These are phyloP conservation scores for Aldabrachelys gigantea DNA, from an alignment of 2,113 vertebrate species.

Conservation along the genomic window DNA sequence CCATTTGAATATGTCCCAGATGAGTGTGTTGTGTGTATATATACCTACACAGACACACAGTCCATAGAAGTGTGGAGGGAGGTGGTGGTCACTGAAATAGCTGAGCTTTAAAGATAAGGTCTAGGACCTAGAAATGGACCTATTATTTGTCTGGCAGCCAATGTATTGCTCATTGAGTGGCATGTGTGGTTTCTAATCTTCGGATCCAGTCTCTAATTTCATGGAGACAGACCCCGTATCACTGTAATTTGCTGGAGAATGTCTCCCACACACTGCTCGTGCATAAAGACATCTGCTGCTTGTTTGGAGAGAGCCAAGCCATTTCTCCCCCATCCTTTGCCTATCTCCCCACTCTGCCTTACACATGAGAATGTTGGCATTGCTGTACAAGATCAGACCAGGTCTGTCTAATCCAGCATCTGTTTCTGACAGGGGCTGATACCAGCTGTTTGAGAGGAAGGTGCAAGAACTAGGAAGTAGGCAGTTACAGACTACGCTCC, in stretches of 20 bases:
- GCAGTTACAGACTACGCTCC: neutral
- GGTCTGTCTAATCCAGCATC: neutral
- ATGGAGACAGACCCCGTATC: conserved; percentile 50
- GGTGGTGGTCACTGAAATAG: neutral
- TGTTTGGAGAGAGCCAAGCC: conserved; percentile 55
- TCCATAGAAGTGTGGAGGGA: neutral
- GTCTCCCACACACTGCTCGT: conserved; percentile 65
- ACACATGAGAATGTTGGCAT: neutral
- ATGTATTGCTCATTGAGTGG: conserved; percentile 32
- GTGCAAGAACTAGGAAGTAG: neutral
- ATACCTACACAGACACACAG: neutral
- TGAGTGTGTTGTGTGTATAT: neutral
- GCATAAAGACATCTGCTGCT: conserved; percentile 70
- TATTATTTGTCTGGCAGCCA: conserved; percentile 52
- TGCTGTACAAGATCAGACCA: neutral
- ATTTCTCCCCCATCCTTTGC: conserved; percentile 14
- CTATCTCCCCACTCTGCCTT: neutral
- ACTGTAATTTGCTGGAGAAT: conserved; percentile 39
- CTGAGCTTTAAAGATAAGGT: conserved; percentile 33
- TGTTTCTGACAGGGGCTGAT: neutral
- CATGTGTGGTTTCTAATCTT: conserved; percentile 60
- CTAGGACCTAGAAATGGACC: neutral
- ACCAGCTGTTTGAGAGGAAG: neutral
- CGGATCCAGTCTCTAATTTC: conserved; percentile 45
- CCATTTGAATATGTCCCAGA: neutral